Evolutionary conservation across 2,113 vertebrate species (phyloP).

Genomic region (Picathartes gymnocephalus): DNA sequence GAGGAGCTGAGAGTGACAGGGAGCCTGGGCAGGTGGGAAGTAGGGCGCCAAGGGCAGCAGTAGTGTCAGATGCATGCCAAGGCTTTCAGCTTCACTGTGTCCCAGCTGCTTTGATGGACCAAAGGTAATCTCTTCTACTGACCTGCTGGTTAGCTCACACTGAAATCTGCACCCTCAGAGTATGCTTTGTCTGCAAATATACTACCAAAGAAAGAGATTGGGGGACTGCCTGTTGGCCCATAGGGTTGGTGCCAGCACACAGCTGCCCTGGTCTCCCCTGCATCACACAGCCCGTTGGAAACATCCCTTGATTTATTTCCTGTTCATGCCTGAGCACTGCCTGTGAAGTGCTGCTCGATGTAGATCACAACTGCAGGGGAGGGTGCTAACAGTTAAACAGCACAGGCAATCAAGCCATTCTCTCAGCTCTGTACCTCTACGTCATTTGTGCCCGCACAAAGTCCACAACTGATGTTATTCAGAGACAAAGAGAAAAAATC

Average conservation of each 20-base stretch:
- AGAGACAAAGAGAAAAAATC: background rate
- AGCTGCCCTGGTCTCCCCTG: accelerated
- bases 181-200: background rate
- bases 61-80: background rate
- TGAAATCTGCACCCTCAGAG: background rate
- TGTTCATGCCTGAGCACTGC: background rate
- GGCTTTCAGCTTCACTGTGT: background rate
- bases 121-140: background rate
- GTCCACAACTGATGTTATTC: background rate
- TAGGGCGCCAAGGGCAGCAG: background rate
- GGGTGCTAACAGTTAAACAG: background rate
- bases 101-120: background rate
- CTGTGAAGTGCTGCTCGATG: background rate
- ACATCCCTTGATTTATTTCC: background rate
- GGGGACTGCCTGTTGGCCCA: background rate
- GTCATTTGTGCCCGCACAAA: background rate
- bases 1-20: background rate
- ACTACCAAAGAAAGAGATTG: background rate
- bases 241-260: accelerated
- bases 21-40: background rate
- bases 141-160: background rate
- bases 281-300: background rate
- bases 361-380: background rate
- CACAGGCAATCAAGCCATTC: background rate
- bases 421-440: background rate